phyloP scores from a whole-genome alignment of 2,888 invertebrate species.

The Tubiluchus corallicola region DNA sequence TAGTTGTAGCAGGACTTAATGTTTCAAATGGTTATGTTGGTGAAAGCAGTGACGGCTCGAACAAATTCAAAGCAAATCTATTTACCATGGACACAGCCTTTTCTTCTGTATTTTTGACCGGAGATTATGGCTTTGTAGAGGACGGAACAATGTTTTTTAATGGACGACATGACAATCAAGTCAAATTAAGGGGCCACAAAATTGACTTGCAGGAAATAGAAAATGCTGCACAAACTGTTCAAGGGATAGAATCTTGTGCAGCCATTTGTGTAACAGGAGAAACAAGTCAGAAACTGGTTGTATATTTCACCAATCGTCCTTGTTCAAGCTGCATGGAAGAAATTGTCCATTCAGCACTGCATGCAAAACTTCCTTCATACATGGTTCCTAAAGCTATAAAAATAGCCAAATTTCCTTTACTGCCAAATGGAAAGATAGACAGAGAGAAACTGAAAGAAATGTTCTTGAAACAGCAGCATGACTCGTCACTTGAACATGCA shows the following conservation, averaged over 20 bases:
- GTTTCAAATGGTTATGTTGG: conserved; percentile 51
- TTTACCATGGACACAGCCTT: conserved; percentile 39
- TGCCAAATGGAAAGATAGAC: conserved; percentile 73
- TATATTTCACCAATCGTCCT: no score
- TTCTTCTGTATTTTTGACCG: conserved; percentile 52
- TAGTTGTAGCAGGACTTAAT: conserved; percentile 60
- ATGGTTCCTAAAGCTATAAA: conserved; percentile 43
- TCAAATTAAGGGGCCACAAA: conserved; percentile 66
- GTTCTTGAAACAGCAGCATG: no score
- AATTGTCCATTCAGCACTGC: no score
- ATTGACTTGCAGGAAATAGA: conserved; percentile 71
- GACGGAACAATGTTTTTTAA: conserved; percentile 46
- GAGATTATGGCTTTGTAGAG: conserved; percentile 55
- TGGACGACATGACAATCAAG: no score
- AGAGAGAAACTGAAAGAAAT: conserved; percentile 52
- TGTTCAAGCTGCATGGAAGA: no score
- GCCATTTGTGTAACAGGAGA: no score
- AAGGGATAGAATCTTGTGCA: no score
- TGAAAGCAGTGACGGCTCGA: conserved; percentile 20
- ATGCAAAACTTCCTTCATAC: conserved; percentile 46
- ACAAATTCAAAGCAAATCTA: conserved; percentile 54
- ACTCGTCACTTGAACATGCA: no score
- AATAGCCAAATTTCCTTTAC: conserved; percentile 49
- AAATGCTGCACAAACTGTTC: no score
- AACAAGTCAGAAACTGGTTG: no score